Evolutionary conservation across 2,888 invertebrate species (phyloP).

Genomic region (Lithosia quadra): DNA sequence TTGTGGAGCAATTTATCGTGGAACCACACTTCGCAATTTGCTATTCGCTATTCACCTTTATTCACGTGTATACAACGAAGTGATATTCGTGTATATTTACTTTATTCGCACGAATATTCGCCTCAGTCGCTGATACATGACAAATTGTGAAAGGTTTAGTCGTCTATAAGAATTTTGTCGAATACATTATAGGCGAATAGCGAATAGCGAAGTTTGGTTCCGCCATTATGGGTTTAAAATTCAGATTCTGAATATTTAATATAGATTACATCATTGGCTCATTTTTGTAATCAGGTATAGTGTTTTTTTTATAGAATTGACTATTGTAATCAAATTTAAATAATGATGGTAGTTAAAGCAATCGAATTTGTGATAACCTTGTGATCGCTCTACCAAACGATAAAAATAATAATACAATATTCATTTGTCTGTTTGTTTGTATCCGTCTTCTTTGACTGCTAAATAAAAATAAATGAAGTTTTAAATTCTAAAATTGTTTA

Average conservation of each 20-base stretch:
- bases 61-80: too few relatives aligned
- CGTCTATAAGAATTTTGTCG: too few relatives aligned
- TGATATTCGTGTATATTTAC: too few relatives aligned
- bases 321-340: background rate
- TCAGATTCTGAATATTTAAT: background rate
- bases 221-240: background rate
- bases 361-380: background rate
- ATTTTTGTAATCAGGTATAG: background rate
- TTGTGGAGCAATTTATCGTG: too few relatives aligned
- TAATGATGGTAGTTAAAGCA: background rate
- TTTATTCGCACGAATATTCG: too few relatives aligned
- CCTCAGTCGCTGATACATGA: too few relatives aligned
- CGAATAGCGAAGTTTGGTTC: too few relatives aligned
- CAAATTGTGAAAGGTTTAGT: too few relatives aligned
- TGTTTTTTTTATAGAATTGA: background rate
- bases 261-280: background rate
- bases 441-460: conserved; percentile 30
- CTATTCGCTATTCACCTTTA: too few relatives aligned
- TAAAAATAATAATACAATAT: background rate
- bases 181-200: too few relatives aligned
- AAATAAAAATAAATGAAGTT: conserved; percentile 35
- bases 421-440: conserved; percentile 9
- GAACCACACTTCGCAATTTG: too few relatives aligned
- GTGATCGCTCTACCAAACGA: background rate
- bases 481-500: conserved; percentile 41